phyloP scores from a whole-genome alignment of 2,113 vertebrate genomes.

The Cacatua alba region DNA sequence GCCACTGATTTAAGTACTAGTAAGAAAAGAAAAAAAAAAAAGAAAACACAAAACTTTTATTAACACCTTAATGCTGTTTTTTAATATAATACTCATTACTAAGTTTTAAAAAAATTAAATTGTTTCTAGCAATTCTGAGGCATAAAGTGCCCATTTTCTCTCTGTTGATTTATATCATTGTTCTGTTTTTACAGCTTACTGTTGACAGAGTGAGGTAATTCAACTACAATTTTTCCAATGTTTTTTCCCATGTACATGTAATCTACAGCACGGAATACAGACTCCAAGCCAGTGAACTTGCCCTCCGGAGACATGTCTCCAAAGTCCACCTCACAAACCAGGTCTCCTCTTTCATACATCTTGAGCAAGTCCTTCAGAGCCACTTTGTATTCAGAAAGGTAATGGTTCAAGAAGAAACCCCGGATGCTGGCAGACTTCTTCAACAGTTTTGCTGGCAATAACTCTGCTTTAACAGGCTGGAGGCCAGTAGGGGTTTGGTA shows the following conservation, averaged over 20 bases:
- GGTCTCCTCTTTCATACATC: constrained; percentile 81
- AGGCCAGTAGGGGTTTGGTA: constrained; percentile 86
- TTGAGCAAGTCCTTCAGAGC: constrained; percentile 83
- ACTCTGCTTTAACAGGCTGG: constrained; percentile 74
- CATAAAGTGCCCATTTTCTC: constrained; percentile 65
- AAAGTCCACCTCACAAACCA: constrained; percentile 87
- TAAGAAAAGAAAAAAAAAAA: neutral
- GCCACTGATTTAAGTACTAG: constrained; percentile 26
- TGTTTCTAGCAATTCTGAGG: constrained; percentile 65
- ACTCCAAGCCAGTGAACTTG: constrained; percentile 87
- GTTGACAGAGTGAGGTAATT: constrained; percentile 81
- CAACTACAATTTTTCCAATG: constrained; percentile 91
- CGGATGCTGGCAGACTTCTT: constrained; percentile 87
- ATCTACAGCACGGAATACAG: constrained; percentile 89
- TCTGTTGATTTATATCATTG: constrained; percentile 76
- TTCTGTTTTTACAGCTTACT: constrained; percentile 90
- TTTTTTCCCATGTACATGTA: constrained; percentile 93
- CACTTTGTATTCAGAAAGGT: constrained; percentile 78
- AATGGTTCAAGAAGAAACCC: constrained; percentile 92
- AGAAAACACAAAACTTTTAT: constrained; percentile 40
- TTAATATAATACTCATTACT: constrained; percentile 63
- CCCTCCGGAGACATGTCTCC: constrained; percentile 81
- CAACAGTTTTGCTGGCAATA: constrained; percentile 85
- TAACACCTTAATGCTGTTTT: constrained; percentile 66
- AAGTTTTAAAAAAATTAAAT: constrained; percentile 53